Conservation (phyloP, 1,140 invertebrate genomes). For the Scylla paramamosain region DNA sequence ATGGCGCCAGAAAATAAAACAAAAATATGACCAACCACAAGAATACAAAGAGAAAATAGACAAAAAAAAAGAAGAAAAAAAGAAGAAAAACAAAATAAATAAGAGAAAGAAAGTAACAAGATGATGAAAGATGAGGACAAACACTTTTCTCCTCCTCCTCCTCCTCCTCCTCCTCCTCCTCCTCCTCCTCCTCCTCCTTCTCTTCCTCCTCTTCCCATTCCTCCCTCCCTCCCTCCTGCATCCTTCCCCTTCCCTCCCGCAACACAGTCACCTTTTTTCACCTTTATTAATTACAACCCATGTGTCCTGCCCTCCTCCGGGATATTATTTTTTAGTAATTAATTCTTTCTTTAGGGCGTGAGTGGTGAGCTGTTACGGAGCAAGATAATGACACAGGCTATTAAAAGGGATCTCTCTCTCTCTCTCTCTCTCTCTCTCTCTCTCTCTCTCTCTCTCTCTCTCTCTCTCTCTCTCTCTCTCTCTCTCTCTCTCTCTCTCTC, state of each 20-base stretch:
- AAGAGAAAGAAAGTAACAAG: neutral
- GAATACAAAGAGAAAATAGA: no score
- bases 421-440: slow-evolving; percentile 3
- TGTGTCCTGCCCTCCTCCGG: neutral
- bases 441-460: neutral
- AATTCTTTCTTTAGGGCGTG: neutral
- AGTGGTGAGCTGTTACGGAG: neutral
- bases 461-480: neutral
- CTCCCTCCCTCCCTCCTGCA: slow-evolving; percentile 17
- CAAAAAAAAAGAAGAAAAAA: neutral
- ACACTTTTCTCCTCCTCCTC: neutral
- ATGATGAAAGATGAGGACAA: neutral
- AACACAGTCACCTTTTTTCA: neutral
- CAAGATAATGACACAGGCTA: slow-evolving; percentile 22
- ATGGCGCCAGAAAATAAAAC: no score
- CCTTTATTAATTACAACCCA: neutral
- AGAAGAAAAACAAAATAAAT: neutral
- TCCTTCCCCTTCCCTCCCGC: neutral
- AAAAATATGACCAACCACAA: no score
- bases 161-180: neutral
- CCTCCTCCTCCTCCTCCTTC: neutral
- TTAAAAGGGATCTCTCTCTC: neutral
- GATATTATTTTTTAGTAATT: slow-evolving; percentile 16
- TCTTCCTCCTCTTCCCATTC: neutral
- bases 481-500: neutral